Percentiles rank a stretch among this genome's conserved stretches.
These are phyloP conservation scores for Sylvilagus bachmani DNA, from an alignment of 2,113 vertebrate species.

Conservation along the genomic window DNA sequence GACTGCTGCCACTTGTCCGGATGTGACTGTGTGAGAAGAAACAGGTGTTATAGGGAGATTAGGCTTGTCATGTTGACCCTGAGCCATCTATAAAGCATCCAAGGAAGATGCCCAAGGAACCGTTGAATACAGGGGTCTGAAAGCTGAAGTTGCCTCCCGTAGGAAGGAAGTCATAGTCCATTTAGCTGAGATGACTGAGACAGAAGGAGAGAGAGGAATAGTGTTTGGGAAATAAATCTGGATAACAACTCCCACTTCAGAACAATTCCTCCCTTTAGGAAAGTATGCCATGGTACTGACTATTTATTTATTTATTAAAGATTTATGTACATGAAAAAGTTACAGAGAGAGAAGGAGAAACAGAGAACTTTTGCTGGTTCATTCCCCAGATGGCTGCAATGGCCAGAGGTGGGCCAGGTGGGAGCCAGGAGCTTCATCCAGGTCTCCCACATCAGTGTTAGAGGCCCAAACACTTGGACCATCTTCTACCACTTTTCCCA, in stretches of 20 bases:
- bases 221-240: background rate
- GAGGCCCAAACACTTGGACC: too few species aligned
- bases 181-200: background rate
- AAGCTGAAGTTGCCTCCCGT: background rate
- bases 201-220: background rate
- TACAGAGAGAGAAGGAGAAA: too few species aligned
- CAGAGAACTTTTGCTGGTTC: too few species aligned
- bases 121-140: fast-evolving
- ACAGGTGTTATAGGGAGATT: background rate
- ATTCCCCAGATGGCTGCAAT: too few species aligned
- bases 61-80: background rate
- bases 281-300: fast-evolving
- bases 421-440: too few species aligned
- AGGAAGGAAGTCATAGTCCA: background rate
- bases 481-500: too few species aligned
- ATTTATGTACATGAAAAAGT: too few species aligned
- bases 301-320: too few species aligned
- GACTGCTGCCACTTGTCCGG: background rate
- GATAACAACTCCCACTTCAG: background rate
- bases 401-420: too few species aligned
- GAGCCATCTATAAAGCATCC: background rate
- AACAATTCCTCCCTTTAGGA: background rate
- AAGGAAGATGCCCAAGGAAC: background rate
- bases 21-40: background rate
- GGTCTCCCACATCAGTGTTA: too few species aligned